These are phyloP conservation scores for Enteromius argenteus DNA, from an alignment of 2,797 vertebrate species.

Conservation along the genomic window DNA sequence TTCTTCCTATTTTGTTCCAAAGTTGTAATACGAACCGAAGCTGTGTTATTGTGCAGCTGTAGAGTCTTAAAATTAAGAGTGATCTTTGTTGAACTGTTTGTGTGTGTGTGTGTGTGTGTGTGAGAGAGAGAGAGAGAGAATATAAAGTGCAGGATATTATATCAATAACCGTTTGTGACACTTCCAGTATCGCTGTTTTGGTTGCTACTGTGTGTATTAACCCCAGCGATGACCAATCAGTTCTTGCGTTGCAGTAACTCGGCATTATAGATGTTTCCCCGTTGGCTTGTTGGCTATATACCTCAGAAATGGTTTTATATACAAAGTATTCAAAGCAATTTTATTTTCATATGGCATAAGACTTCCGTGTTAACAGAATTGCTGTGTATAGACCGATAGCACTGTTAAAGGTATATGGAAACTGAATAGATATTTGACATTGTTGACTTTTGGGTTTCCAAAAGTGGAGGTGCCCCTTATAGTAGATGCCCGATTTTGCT, in stretches of 20 bases:
- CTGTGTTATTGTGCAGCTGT: conserved; percentile 7
- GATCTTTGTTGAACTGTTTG: conserved; percentile 33
- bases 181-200: conserved; percentile 74
- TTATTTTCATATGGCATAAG: conserved; percentile 74
- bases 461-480: conserved; percentile 9
- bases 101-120: conserved; percentile 42
- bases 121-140: conserved; percentile 30
- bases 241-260: conserved; percentile 84
- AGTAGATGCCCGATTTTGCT: conserved; percentile 5
- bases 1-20: conserved; percentile 23
- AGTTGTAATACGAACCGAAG: conserved; percentile 6
- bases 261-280: conserved; percentile 75
- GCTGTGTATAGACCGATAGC: conserved; percentile 68
- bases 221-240: conserved; percentile 83
- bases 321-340: conserved; percentile 61
- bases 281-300: conserved; percentile 63
- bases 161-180: conserved; percentile 24
- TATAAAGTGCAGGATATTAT: conserved; percentile 21
- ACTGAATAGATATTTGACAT: conserved; percentile 69
- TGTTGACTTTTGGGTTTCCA: conserved; percentile 29
- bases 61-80: conserved; percentile 25
- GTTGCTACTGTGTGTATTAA: conserved; percentile 64
- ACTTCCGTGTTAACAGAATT: conserved; percentile 62
- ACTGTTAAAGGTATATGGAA: conserved; percentile 62
- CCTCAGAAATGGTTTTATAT: conserved; percentile 59